Conservation (phyloP, 2,888 invertebrate species). For the Anaspis maculata region DNA sequence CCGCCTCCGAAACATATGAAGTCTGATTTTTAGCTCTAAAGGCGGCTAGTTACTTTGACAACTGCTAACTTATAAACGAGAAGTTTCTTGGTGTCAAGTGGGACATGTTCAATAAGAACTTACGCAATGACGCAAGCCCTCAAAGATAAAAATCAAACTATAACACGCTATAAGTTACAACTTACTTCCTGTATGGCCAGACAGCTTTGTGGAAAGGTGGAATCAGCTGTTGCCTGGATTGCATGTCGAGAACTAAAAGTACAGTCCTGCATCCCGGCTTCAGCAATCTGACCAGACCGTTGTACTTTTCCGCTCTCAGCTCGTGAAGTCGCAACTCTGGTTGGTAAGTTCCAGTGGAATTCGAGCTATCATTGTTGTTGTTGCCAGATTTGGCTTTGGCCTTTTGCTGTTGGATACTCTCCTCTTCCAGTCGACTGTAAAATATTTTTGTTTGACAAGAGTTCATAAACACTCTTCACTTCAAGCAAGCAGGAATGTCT, state of each 20-base stretch:
- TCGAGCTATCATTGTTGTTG: slow-evolving; percentile 28
- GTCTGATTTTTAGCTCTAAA: too few species aligned
- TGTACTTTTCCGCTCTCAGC: slow-evolving; percentile 88
- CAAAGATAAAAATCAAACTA: too few species aligned
- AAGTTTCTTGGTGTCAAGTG: too few species aligned
- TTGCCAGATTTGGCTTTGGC: slow-evolving; percentile 44
- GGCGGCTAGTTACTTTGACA: too few species aligned
- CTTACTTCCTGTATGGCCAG: slow-evolving; percentile 92
- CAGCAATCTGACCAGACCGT: slow-evolving; percentile 82
- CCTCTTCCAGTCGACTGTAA: slow-evolving; percentile 51
- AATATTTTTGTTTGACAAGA: slow-evolving; percentile 3
- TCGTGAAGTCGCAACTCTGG: slow-evolving; percentile 83
- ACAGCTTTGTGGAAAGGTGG: slow-evolving; percentile 89
- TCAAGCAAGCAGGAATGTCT: neutral
- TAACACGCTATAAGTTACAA: slow-evolving; percentile 13
- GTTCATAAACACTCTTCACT: slow-evolving; percentile 2
- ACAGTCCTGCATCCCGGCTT: slow-evolving; percentile 95
- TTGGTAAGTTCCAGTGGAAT: slow-evolving; percentile 32
- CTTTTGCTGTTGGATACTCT: slow-evolving; percentile 46
- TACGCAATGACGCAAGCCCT: too few species aligned
- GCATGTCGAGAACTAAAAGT: slow-evolving; percentile 80
- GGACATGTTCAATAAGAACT: too few species aligned
- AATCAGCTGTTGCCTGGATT: slow-evolving; percentile 77
- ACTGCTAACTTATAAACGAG: too few species aligned
- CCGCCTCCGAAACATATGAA: too few species aligned